Evolutionary conservation across 2,797 vertebrate species (phyloP), one percentile per base, ranked within the genome.

Genomic region (Taeniopygia guttata): DNA sequence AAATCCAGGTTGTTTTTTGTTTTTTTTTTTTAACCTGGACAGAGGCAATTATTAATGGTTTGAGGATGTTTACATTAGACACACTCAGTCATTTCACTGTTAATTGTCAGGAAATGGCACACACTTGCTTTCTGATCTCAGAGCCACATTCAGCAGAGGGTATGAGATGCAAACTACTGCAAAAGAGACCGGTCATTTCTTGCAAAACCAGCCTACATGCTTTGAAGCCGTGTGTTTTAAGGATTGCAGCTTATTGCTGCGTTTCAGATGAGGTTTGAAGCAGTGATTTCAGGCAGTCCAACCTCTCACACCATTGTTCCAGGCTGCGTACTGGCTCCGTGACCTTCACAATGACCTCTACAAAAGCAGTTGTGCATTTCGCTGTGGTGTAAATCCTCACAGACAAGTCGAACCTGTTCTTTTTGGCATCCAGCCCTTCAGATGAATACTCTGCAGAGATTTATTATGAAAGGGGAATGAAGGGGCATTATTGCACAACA

Each of bases 401-500:
- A 97, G 98, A 98, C 98, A 98, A 98, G 98, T 98, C 97, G 87
- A 98, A 98, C 98, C 98, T 98, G 98, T 98, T 98, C 98, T 98
- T 98, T 97, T 96, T 98, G 98, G 98, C 98, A 98, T 90, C 84
- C 90, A 96, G 98, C 98, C 98, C 97, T 97, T 96, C 63, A 75
- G 96, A 97, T 95, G 96, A 98, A 97, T 97, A 98, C 97, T 97
- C 97, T 96, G 96, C 43, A 59, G 97, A 98, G 97, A 98, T 98
- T 98, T 98, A 98, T 98, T 97, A 97, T 97, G 97, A 97, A 98
- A 97, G 95, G 96, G 96, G 97, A 98, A 97, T 90, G 96, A 97
- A 98, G 97, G 96, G 97, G 93, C 97, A 95, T 95, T 97, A 97
- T 97, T 98, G 96, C 97, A 97, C 97, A 98, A 97, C 97, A 97